These are phyloP conservation scores for Saguinus midas DNA, from an alignment of 2,113 vertebrate genomes.

Conservation along the genomic window DNA sequence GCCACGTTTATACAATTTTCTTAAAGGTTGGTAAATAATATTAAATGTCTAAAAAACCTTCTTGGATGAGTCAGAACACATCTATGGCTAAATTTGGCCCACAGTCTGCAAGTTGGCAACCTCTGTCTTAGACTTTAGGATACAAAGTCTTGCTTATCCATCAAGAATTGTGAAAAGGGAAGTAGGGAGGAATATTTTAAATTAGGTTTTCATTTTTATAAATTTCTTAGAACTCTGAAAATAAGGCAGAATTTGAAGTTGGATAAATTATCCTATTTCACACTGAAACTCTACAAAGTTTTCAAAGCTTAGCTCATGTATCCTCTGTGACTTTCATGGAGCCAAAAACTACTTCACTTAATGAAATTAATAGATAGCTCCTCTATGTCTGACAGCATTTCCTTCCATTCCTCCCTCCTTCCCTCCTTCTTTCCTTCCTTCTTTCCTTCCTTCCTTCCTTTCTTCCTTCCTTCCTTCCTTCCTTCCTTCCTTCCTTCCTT, in stretches of 20 bases:
- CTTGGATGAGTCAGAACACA: neutral
- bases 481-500: rapidly evolving
- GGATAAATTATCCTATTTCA: neutral
- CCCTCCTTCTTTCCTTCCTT: no score
- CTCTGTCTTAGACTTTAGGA: neutral
- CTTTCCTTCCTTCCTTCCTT: neutral
- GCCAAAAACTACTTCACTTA: neutral
- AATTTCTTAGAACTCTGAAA: neutral
- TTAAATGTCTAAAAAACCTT: neutral
- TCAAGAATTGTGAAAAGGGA: neutral
- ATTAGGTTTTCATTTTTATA: neutral
- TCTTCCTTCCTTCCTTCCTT: no score
- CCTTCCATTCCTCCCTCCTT: no score
- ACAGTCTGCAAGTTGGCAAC: neutral
- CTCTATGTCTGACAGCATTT: neutral
- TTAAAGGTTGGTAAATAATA: neutral
- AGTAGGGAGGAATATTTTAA: neutral
- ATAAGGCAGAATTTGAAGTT: neutral
- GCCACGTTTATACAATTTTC: neutral
- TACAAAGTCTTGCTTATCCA: neutral
- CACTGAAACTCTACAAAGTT: neutral
- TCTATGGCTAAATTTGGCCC: neutral
- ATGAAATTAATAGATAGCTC: neutral
- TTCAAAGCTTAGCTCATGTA: neutral
- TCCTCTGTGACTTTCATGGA: neutral